A percentile compares a stretch with the other conserved stretches of the same genome.
phyloP scores from a whole-genome alignment of 64 coral and sea anemone genomes.

The Montipora capricornis region DNA sequence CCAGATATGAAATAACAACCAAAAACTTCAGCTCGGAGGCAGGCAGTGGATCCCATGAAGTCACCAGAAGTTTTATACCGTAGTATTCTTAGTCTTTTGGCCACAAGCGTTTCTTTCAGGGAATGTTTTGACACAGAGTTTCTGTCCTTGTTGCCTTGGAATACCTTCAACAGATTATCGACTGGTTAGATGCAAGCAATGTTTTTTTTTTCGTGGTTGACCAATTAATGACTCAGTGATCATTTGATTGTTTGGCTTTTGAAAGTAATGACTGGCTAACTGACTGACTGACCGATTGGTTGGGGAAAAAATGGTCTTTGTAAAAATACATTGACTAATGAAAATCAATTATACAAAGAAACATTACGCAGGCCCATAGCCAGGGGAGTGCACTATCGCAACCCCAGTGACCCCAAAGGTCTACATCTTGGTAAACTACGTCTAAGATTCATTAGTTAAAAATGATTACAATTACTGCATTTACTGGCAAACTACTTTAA shows the following conservation, averaged over 20 bases:
- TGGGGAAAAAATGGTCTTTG: too few relatives aligned
- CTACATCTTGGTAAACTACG: too few relatives aligned
- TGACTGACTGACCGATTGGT: background rate
- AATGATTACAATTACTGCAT: too few relatives aligned
- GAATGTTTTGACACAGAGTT: conserved; percentile 30
- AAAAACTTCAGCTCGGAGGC: conserved; percentile 59
- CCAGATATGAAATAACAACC: conserved; percentile 60
- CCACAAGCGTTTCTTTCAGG: conserved; percentile 28
- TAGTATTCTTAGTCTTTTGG: conserved; percentile 41
- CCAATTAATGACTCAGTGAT: background rate
- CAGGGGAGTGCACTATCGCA: too few relatives aligned
- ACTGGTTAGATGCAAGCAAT: background rate
- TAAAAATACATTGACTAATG: too few relatives aligned
- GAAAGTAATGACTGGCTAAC: too few relatives aligned
- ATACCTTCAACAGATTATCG: conserved; percentile 26
- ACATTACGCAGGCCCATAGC: too few relatives aligned
- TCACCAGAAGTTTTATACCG: conserved; percentile 11
- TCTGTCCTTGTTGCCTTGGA: conserved; percentile 57
- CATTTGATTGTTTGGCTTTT: too few relatives aligned
- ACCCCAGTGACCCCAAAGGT: too few relatives aligned
- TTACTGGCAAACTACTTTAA: too few relatives aligned
- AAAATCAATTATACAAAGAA: too few relatives aligned
- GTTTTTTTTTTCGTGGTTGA: background rate
- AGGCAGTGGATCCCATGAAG: conserved; percentile 59
- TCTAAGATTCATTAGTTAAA: too few relatives aligned